These are phyloP conservation scores for Macrochelys suwanniensis DNA, from an alignment of 2,797 vertebrate genomes.

Conservation along the genomic window DNA sequence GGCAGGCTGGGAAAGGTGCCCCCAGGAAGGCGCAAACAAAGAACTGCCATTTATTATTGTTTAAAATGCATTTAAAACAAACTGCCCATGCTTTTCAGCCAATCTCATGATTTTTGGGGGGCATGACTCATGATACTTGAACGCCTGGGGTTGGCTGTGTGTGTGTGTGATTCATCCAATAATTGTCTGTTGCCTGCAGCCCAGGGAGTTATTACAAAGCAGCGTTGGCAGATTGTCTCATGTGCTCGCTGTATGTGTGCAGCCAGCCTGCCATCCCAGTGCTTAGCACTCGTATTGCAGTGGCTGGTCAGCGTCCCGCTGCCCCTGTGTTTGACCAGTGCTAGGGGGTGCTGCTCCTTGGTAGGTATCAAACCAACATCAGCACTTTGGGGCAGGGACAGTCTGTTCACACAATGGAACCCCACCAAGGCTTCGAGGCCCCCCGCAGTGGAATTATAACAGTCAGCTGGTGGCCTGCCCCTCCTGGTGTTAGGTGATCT, in stretches of 20 bases:
- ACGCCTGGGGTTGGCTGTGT: neutral
- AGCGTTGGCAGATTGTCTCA: neutral
- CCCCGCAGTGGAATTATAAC: neutral
- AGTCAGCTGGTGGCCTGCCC: neutral
- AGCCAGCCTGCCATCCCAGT: too few species aligned
- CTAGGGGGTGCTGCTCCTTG: too few species aligned
- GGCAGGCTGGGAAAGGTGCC: neutral
- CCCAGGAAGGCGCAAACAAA: neutral
- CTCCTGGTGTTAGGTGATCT: neutral
- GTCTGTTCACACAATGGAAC: neutral
- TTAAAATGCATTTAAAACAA: neutral
- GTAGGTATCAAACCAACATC: neutral
- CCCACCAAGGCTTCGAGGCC: neutral
- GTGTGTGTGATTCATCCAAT: neutral
- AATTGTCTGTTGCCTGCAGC: neutral
- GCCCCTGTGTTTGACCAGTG: neutral
- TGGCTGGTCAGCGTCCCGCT: neutral
- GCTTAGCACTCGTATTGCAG: too few species aligned
- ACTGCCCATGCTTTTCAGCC: neutral
- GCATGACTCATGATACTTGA: neutral
- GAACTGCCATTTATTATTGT: neutral
- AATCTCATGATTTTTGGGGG: too few species aligned
- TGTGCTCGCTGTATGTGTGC: neutral
- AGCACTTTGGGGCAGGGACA: neutral
- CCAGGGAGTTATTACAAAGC: neutral